These are phyloP conservation scores for Ceratotherium simum DNA, from an alignment of 2,113 vertebrate species.

Conservation along the genomic window DNA sequence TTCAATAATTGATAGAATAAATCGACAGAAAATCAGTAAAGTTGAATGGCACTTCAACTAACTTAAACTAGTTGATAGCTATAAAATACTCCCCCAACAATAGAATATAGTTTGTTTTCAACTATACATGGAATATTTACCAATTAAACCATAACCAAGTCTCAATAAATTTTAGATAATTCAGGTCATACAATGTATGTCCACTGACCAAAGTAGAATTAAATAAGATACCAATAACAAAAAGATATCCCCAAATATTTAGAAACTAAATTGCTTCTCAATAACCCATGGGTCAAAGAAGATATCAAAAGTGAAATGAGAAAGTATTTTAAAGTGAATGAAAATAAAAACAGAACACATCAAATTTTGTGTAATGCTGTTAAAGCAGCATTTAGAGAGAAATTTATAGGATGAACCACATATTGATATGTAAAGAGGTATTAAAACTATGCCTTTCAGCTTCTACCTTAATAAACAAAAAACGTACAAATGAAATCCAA, in stretches of 20 bases:
- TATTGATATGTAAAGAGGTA: background rate
- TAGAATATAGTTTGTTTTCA: background rate
- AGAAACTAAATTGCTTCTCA: background rate
- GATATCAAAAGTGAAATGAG: background rate
- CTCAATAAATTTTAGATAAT: background rate
- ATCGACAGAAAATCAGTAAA: background rate
- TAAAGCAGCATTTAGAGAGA: background rate
- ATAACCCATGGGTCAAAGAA: background rate
- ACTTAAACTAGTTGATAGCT: background rate
- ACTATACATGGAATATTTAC: background rate
- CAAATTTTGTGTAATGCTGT: background rate
- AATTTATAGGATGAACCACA: background rate
- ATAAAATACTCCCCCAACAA: background rate
- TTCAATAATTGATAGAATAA: background rate
- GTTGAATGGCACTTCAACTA: background rate
- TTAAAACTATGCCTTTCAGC: background rate
- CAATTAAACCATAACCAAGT: background rate
- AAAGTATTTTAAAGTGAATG: background rate
- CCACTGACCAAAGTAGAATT: background rate
- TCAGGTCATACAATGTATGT: background rate
- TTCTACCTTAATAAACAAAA: background rate
- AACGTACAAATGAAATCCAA: background rate
- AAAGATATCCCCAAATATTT: background rate
- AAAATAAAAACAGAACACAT: background rate
- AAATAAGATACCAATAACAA: background rate